These are phyloP conservation scores for Urocitellus parryii DNA, from an alignment of 2,113 vertebrate species.

Conservation along the genomic window DNA sequence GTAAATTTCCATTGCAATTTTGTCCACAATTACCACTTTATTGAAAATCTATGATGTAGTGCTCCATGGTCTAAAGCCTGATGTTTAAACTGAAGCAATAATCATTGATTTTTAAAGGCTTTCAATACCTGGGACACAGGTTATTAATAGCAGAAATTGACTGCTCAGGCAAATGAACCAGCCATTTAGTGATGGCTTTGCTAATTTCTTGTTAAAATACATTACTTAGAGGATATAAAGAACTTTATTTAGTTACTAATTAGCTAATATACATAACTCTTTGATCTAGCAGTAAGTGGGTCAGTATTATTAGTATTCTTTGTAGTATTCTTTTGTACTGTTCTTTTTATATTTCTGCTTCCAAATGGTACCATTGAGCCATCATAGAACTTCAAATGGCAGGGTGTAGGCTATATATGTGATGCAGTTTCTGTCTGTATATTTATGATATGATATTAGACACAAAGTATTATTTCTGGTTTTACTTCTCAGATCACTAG, in stretches of 20 bases:
- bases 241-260: conserved; percentile 51
- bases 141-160: conserved; percentile 67
- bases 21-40: conserved; percentile 69
- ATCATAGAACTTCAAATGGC: background rate
- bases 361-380: background rate
- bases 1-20: conserved; percentile 69
- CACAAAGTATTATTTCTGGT: background rate
- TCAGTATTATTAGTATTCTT: background rate
- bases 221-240: conserved; percentile 26
- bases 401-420: background rate
- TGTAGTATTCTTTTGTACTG: background rate
- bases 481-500: background rate
- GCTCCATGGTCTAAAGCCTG: background rate
- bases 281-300: background rate
- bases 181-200: conserved; percentile 26
- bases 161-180: conserved; percentile 41
- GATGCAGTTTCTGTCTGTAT: background rate
- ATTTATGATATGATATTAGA: background rate
- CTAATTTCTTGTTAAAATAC: conserved; percentile 47
- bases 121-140: conserved; percentile 51
- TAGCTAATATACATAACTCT: conserved; percentile 38
- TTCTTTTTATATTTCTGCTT: background rate
- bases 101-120: conserved; percentile 64
- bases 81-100: conserved; percentile 48
- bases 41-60: conserved; percentile 64